Evolutionary conservation across 1,140 invertebrate genomes (phyloP), one percentile per base, ranked within the genome.

Genomic region (Papilio helenus): DNA sequence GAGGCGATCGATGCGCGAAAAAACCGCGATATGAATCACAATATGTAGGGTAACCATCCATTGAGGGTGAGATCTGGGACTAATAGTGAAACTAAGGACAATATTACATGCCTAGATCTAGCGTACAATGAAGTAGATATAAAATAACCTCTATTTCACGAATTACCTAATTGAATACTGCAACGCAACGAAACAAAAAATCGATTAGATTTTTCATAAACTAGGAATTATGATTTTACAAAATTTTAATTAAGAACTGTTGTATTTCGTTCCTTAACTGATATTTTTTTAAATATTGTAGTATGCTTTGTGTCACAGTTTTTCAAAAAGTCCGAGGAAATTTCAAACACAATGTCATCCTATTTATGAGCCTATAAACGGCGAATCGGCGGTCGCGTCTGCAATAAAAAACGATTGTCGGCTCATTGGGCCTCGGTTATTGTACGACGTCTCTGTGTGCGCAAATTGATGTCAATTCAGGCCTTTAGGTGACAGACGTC

Each of bases 341-440:
- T 34, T 29, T 29, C 3, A 68, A 68, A 14, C 5, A 7, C 61
- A 14, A 68, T 7, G 61, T 68, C 26, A 16, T 68, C 12, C 61
- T 68, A 68, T 68, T 68, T 68, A 68, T 18, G 61, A 68, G 12
- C 61, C 61, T 16, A 68, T 68, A 68, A 26, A 68, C 61, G 61
- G 61, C 18, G 12, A 68, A 29, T 68, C 61, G 61, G 12, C 16
- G 61, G 23, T 68, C 61, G 61, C 61, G 26, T 14, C 58, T 61
- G 58, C 58, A 61, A 61, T 61, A 61, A 61, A 39, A 61, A 68
- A 68, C 61, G 61, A 68, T 68, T 68, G 61, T 68, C 23, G 20
- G 26, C 26, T 68, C 61, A 68, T 68, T 68, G 12, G 12, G 61
- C 34, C 23, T 68, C 26, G 0, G 61, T 68, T 68, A 68, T 68